These are phyloP conservation scores for Microtus obscurus DNA, from an alignment of 2,797 vertebrate species.

Conservation along the genomic window DNA sequence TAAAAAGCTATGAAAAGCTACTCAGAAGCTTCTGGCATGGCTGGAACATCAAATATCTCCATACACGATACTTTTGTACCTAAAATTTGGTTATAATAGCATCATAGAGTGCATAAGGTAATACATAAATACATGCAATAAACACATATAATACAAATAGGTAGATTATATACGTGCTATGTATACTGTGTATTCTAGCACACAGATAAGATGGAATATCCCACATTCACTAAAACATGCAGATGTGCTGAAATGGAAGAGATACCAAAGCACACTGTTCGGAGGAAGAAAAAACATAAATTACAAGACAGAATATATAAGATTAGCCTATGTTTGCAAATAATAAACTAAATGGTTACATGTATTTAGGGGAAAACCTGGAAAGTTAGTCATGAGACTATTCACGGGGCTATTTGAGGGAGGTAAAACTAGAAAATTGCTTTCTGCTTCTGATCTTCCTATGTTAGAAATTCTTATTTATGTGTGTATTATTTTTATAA, in stretches of 20 bases:
- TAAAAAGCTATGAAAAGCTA: background rate
- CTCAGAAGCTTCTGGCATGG: too few relatives aligned
- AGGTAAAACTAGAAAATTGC: conserved; percentile 1
- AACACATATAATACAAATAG: background rate
- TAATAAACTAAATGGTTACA: conserved; percentile 35
- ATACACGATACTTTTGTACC: background rate
- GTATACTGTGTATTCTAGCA: background rate
- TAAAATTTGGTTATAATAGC: conserved; percentile 20
- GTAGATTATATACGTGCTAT: too few relatives aligned
- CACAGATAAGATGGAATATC: conserved; percentile 36
- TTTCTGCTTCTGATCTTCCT: conserved; percentile 43
- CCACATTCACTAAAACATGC: conserved; percentile 25
- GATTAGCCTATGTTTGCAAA: conserved; percentile 51
- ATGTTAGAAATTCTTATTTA: conserved; percentile 50
- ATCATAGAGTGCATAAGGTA: background rate
- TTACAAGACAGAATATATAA: conserved; percentile 47
- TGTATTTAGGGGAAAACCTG: background rate
- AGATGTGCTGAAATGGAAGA: conserved; percentile 45
- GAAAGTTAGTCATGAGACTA: conserved; percentile 1
- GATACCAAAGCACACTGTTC: conserved; percentile 5
- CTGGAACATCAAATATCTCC: conserved; percentile 12
- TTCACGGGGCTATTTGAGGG: background rate
- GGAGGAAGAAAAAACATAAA: background rate
- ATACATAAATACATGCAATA: background rate
- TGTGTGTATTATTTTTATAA: conserved; percentile 24